phyloP scores from a whole-genome alignment of 92 coral and sea anemone genomes.

The Palythoa grandiflora region DNA sequence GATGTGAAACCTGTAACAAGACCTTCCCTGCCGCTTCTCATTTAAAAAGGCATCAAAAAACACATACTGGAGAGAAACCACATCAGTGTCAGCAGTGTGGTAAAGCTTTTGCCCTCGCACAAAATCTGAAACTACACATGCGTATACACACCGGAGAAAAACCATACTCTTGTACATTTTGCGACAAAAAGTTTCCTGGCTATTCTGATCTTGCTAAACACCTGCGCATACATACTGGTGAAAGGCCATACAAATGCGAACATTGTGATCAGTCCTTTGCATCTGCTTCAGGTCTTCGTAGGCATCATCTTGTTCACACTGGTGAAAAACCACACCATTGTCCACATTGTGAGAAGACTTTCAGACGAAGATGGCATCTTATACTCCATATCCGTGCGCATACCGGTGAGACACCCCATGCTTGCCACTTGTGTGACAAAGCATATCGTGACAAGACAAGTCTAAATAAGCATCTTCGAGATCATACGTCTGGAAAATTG shows the following conservation, averaged over 20 bases:
- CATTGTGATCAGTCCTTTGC: conserved; percentile 44
- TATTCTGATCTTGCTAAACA: conserved; percentile 45
- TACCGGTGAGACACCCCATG: conserved; percentile 35
- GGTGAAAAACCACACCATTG: conserved; percentile 42
- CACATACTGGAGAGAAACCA: conserved; percentile 40
- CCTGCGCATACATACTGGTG: conserved; percentile 43
- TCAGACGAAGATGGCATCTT: conserved; percentile 43
- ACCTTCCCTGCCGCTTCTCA: conserved; percentile 41
- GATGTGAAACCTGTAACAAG: conserved; percentile 26
- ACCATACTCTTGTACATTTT: conserved; percentile 40
- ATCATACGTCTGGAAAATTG: conserved; percentile 36
- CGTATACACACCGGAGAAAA: conserved; percentile 45
- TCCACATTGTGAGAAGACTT: conserved; percentile 41
- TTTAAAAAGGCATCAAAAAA: conserved; percentile 38
- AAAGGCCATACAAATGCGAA: conserved; percentile 43
- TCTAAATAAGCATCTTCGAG: conserved; percentile 45
- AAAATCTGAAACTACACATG: conserved; percentile 40
- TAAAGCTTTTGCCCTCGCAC: conserved; percentile 33
- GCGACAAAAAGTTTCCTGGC: conserved; percentile 39
- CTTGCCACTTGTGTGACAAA: conserved; percentile 48
- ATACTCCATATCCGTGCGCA: conserved; percentile 39
- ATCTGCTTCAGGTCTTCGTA: conserved; percentile 36
- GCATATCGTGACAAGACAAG: conserved; percentile 38
- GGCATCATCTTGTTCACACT: conserved; percentile 46
- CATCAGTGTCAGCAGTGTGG: conserved; percentile 46